Conservation (phyloP, 2,888 invertebrate species). For the Luffia ferchaultella region DNA sequence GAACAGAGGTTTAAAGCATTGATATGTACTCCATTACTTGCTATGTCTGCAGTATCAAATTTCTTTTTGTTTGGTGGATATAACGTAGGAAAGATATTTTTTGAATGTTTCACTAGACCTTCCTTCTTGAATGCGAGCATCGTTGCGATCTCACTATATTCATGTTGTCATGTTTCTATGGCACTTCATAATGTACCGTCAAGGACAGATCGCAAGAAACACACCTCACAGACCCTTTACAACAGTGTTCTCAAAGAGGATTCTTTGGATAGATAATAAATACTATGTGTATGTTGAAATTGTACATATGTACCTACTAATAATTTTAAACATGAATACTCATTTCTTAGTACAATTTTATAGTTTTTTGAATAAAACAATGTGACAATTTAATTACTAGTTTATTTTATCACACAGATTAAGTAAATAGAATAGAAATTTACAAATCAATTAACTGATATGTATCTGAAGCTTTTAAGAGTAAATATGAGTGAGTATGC, state of each 20-base stretch:
- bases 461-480: conserved; percentile 79
- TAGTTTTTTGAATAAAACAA: too few relatives aligned
- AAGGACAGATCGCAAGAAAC: conserved; percentile 29
- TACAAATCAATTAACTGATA: conserved; percentile 70
- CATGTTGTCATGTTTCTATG: conserved; percentile 55
- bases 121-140: conserved; percentile 34
- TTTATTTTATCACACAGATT: too few relatives aligned
- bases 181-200: conserved; percentile 42
- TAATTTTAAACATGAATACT: background rate
- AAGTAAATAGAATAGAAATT: too few relatives aligned
- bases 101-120: conserved; percentile 61
- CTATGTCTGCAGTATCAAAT: conserved; percentile 84
- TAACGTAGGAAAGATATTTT: conserved; percentile 76
- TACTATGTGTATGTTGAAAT: too few relatives aligned
- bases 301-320: too few relatives aligned
- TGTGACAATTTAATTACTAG: too few relatives aligned
- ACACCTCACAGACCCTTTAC: too few relatives aligned
- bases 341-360: background rate
- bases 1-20: conserved; percentile 73
- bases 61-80: conserved; percentile 86
- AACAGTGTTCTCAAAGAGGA: too few relatives aligned
- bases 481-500: conserved; percentile 85
- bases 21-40: conserved; percentile 76
- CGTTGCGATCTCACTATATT: conserved; percentile 38
- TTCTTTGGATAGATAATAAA: too few relatives aligned